Percentiles rank a stretch among this genome's conserved stretches.
Evolutionary conservation across 1,140 invertebrate genomes (phyloP).

Genomic region (Spodoptera frugiperda): DNA sequence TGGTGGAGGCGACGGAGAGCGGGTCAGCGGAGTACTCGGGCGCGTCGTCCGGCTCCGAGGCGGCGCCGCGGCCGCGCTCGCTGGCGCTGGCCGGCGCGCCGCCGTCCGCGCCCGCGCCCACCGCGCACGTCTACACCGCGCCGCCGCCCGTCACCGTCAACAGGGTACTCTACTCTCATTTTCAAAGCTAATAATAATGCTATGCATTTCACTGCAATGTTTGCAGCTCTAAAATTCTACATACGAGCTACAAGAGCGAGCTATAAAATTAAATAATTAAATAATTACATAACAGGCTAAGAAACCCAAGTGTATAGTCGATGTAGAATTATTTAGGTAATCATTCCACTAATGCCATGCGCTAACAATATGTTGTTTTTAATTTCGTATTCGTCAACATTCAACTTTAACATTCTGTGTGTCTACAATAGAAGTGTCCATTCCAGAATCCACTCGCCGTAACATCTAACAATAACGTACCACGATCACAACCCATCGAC

Average conservation of each 20-base stretch:
- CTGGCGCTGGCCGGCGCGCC: conserved; percentile 63
- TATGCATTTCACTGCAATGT: no score
- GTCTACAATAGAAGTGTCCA: conserved; percentile 28
- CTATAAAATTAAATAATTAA: no score
- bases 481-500: conserved; percentile 93
- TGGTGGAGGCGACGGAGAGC: conserved; percentile 88
- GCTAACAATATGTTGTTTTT: no score
- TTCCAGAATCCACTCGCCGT: conserved; percentile 70
- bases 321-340: no score
- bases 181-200: no score
- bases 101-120: conserved; percentile 41
- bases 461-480: conserved; percentile 86
- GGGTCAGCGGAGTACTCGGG: conserved; percentile 72
- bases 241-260: no score
- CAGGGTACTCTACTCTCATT: background rate
- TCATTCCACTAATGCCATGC: no score
- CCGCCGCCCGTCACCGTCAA: background rate
- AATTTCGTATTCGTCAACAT: no score
- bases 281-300: no score
- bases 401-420: no score
- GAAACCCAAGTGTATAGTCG: no score
- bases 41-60: conserved; percentile 75
- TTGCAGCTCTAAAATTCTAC: no score
- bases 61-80: conserved; percentile 77
- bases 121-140: background rate